phyloP scores from a whole-genome alignment of 2,113 vertebrate species.

The Caranx ignobilis region DNA sequence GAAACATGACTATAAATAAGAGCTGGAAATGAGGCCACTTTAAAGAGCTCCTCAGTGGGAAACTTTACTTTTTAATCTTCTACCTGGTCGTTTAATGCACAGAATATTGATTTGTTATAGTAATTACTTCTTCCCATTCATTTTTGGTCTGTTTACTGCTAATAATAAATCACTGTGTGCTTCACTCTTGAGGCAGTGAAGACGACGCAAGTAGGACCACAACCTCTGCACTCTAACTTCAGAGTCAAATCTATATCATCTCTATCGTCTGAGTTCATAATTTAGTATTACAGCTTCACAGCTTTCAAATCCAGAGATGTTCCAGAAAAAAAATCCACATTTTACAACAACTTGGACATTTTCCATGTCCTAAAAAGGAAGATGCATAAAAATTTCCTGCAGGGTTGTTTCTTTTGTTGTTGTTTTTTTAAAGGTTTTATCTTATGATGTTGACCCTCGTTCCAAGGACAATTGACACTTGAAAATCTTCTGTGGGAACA shows the following conservation, averaged over 20 bases:
- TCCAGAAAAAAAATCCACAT: not conserved
- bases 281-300: too few relatives aligned
- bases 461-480: not conserved
- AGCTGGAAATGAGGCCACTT: constrained; percentile 58
- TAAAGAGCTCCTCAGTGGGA: constrained; percentile 50
- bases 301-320: too few relatives aligned
- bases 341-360: not conserved
- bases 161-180: constrained; percentile 46
- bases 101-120: constrained; percentile 57
- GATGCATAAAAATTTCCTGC: not conserved
- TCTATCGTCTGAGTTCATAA: too few relatives aligned
- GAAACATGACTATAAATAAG: constrained; percentile 52
- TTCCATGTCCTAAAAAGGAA: not conserved
- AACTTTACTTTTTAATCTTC: constrained; percentile 59
- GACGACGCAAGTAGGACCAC: not conserved
- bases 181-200: constrained; percentile 4
- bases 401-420: not conserved
- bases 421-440: not conserved
- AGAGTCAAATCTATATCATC: not conserved
- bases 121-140: constrained; percentile 56
- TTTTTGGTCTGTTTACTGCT: constrained; percentile 31
- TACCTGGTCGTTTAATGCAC: constrained; percentile 36
- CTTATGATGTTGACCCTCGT: not conserved
- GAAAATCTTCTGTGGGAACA: not conserved
- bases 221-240: not conserved